Evolutionary conservation across 1,140 invertebrate genomes (phyloP).

Genomic region (Platyscapa corneri): DNA sequence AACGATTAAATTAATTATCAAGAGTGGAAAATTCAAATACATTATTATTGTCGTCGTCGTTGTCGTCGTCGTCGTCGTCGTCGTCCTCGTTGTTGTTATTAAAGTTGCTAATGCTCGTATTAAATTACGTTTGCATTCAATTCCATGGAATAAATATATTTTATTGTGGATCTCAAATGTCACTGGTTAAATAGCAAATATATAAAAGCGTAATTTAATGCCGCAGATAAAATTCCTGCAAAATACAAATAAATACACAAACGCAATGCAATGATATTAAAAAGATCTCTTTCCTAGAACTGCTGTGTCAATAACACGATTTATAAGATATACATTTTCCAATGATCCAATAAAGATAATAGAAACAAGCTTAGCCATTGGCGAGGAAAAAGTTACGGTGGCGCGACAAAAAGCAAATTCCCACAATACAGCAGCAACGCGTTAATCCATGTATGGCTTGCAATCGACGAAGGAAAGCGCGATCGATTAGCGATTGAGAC

Average conservation of each 20-base stretch:
- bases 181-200: background rate
- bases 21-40: too few relatives aligned
- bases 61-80: too few relatives aligned
- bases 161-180: background rate
- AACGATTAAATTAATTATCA: too few relatives aligned
- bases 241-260: background rate
- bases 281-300: background rate
- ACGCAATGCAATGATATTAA: background rate
- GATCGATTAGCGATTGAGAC: conserved; percentile 37
- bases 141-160: too few relatives aligned
- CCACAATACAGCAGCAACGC: background rate
- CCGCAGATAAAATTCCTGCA: background rate
- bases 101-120: too few relatives aligned
- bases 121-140: too few relatives aligned
- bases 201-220: background rate
- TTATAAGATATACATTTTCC: conserved; percentile 3
- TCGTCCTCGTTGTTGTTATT: too few relatives aligned
- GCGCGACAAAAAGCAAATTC: conserved; percentile 24
- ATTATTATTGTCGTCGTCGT: too few relatives aligned
- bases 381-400: background rate
- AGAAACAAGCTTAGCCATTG: background rate
- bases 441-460: background rate
- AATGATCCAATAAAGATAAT: background rate
- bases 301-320: background rate
- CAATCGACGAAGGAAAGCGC: background rate